phyloP scores from a whole-genome alignment of 2,113 vertebrate species.

The Rhadina sibilatrix region DNA sequence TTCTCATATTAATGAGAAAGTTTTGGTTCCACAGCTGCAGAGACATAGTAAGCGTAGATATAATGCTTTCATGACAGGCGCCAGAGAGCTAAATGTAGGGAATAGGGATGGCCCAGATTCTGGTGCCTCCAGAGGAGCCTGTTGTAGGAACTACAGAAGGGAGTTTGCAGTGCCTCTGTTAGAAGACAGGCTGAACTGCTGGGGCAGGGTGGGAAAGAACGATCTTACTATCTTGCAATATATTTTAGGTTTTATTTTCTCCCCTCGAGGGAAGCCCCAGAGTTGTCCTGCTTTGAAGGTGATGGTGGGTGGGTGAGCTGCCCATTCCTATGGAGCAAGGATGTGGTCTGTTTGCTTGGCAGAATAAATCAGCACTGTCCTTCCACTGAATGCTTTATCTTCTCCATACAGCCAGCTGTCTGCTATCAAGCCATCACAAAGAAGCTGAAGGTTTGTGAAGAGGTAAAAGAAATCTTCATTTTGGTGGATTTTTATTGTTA shows the following conservation, averaged over 20 bases:
- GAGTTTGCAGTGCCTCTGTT: background rate
- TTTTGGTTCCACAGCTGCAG: background rate
- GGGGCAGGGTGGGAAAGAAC: background rate
- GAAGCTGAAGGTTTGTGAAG: constrained; percentile 94
- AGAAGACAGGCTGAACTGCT: background rate
- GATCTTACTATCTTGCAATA: background rate
- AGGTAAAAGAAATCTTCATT: constrained; percentile 74
- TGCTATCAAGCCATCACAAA: constrained; percentile 90
- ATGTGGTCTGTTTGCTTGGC: background rate
- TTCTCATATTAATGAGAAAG: background rate
- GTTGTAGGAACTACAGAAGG: background rate
- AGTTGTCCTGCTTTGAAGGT: background rate
- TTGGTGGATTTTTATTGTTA: background rate
- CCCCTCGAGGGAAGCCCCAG: background rate
- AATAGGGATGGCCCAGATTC: background rate
- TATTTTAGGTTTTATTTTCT: background rate
- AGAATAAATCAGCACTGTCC: background rate
- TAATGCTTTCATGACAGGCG: background rate
- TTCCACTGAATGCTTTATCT: constrained; percentile 19
- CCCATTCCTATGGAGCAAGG: background rate
- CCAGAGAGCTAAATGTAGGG: background rate
- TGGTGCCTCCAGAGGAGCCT: background rate
- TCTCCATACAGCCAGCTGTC: constrained; percentile 74
- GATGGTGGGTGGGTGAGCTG: background rate
- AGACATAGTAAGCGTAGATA: background rate